Conservation (phyloP, 2,888 invertebrate genomes). For the Monoplex corrugatus region DNA sequence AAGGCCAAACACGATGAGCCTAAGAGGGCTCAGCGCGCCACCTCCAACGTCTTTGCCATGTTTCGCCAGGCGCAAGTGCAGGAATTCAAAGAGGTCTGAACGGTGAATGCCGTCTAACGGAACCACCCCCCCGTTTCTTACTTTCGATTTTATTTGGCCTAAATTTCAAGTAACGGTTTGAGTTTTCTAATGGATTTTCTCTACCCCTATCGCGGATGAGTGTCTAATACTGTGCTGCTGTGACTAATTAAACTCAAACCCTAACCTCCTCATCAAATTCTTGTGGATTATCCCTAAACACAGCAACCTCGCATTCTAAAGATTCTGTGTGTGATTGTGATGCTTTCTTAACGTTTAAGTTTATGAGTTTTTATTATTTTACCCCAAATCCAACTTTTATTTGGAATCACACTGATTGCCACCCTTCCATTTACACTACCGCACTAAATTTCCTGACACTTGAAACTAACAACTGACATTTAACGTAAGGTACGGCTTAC, state of each 20-base stretch:
- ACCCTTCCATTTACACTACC: not conserved
- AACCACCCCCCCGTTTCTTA: not conserved
- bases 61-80: constrained; percentile 84
- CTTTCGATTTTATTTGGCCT: constrained; percentile 2
- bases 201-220: not conserved
- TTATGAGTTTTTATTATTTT: no score
- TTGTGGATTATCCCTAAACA: no score
- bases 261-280: no score
- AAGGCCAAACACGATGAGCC: constrained; percentile 53
- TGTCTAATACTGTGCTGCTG: not conserved
- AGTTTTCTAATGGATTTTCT: constrained; percentile 12
- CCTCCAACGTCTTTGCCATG: constrained; percentile 83
- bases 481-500: not conserved
- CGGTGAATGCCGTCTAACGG: constrained; percentile 7
- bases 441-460: not conserved
- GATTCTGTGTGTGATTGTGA: no score
- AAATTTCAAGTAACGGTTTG: not conserved
- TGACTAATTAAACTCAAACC: not conserved
- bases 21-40: constrained; percentile 74
- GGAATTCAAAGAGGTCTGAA: constrained; percentile 83
- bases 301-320: no score
- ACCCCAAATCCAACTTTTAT: no score
- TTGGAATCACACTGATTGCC: not conserved
- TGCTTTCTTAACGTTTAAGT: no score
- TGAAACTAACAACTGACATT: not conserved